Evolutionary conservation across 1,140 invertebrate genomes (phyloP).

Genomic region (Drosophila prosaltans): DNA sequence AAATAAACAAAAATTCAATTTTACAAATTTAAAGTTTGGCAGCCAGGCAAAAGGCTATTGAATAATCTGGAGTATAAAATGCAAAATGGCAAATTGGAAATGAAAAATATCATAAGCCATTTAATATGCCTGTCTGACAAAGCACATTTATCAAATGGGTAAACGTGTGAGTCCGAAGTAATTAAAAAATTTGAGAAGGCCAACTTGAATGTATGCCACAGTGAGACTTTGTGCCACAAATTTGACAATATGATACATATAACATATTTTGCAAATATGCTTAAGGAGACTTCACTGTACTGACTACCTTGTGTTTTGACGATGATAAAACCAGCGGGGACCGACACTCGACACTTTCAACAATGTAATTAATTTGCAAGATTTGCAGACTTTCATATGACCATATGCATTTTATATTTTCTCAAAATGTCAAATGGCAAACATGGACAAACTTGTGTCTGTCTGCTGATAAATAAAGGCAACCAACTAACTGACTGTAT

Average conservation of each 20-base stretch:
- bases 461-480: conserved; percentile 26
- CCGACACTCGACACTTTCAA: conserved; percentile 35
- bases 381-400: conserved; percentile 26
- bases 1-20: conserved; percentile 22
- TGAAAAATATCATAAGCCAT: conserved; percentile 2
- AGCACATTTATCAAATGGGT: conserved; percentile 23
- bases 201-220: not conserved
- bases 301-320: not conserved
- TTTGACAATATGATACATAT: not conserved
- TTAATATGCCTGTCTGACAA: conserved; percentile 1
- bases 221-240: not conserved
- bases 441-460: conserved; percentile 21
- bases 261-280: not conserved
- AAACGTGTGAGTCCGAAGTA: conserved; percentile 2
- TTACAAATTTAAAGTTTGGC: not conserved
- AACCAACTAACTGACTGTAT: not conserved
- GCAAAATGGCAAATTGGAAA: conserved; percentile 1
- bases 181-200: conserved; percentile 6
- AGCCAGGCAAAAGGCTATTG: not conserved
- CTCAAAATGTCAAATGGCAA: conserved; percentile 14
- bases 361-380: conserved; percentile 54
- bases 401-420: conserved; percentile 33
- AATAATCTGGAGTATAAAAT: conserved; percentile 6
- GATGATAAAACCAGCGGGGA: not conserved
- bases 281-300: not conserved